Evolutionary conservation across 2,888 invertebrate genomes (phyloP), one percentile per base, ranked within the genome.

Genomic region (Lasius fuliginosus): DNA sequence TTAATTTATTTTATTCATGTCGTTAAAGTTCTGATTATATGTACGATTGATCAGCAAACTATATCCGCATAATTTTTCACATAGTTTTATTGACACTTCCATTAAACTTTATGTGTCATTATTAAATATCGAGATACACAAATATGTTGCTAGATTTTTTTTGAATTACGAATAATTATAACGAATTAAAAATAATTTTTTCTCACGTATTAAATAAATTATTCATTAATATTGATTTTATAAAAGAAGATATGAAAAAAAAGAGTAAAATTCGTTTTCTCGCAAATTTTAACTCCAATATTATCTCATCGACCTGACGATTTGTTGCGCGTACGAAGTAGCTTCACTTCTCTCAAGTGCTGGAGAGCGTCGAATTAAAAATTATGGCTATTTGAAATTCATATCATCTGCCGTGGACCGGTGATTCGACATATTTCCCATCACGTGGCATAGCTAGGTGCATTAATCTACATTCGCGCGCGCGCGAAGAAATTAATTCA

Each of bases 401-500:
- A 36, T 46, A 46, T 81, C 49, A 81, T 49, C 11, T 12, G 58
- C 42, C 8, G 18, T 36, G n/a, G 27, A 58, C 9, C 60, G 79
- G 60, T 23, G 23, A 42, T 42, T 42, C 18, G 77, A 58, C 56
- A n/a, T 8, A 12, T 46, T 60, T 73, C 18, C 23, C 60, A 36
- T 81, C 33, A 4, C 73, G 73, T 58, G 58, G 30, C 12, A 40
- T 53, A 65, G 36, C 65, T 15, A 9, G 27, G n/a, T n/a, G 53
- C 56, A 12, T 33, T 53, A 40, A 69, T 60, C 71, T 79, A 56
- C 42, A n/a, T 23, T 9, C 12, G 8, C 30, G 49, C 67, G 75
- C 53, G 68, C 68, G 18, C 33, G 23, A 36, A 30, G 69, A 5
- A 79, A 58, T 81, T 81, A 46, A 71, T 73, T 73, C 46, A 46